Base-by-base conservation (phyloP, 2,797 vertebrate genomes). In the Spatula clypeata region DNA sequence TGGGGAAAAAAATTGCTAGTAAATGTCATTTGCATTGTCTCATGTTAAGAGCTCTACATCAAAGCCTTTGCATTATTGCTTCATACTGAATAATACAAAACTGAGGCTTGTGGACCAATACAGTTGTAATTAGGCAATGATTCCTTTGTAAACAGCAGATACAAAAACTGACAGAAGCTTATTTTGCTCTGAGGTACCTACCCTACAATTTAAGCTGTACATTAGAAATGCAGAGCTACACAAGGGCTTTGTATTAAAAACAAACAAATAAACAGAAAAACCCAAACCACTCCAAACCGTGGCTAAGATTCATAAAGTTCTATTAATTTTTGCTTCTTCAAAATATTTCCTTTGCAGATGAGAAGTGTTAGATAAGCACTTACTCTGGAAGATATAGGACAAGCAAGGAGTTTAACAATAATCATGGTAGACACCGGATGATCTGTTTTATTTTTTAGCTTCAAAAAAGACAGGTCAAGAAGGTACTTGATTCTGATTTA, bases 1-100 rank as follows among this genome's bases (percentile, higher is more conserved):
- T 98, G 97, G 97, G 94, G 96, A 96, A 98, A 98, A 98, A 98
- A 98, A 98, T 98, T 98, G 94, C 98, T 98, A 96, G 98, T 98
- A 98, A 98, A 98, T 98, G 98, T 98, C 98, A 98, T 98, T 98
- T 98, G 97, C 98, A 98, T 98, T 98, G 98, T 98, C 98, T 98
- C 96, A 91, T 82, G 60, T 98, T 98, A 98, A 98, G 98, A 98
- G 97, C 98, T 98, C 97, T 98, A 98, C 98, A 98, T 98, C 98
- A 98, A 98, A 98, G 97, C 97, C 86, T 96, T 92, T 29, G 64
- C 76, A 34, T 97, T 98, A 91, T 89, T 98, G 96, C 96, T 90
- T 98, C 73, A 90, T 96, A 96, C 96, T 83, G 96, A 97, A 98
- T 97, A 97, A 98, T 97, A 97, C 82, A 93, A 94, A 98, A 90